Evolutionary conservation across 2,888 invertebrate genomes (phyloP), one percentile per base, ranked within the genome.

Genomic region (Protophormia terraenovae): DNA sequence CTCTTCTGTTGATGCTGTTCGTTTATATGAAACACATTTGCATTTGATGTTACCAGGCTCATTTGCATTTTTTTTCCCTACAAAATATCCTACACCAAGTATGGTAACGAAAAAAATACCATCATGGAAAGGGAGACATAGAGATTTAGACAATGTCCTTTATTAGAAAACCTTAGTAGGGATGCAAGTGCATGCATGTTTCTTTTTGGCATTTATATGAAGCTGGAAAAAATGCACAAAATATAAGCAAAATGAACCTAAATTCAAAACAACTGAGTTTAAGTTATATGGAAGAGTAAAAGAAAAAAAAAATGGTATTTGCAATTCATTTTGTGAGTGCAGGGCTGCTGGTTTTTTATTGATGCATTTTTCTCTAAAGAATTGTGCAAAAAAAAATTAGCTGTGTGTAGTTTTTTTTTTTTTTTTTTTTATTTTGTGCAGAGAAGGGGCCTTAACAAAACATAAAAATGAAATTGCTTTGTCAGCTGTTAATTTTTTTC

Each of bases 401-500:
- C 32, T 62, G 60, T 75, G 47, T 47, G n/a, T 35, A 45, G 16
- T 41, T 55, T 35, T 58, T 24, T 12, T 67, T 47, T 32, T 27
- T 38, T 67, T 77, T 38, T 62, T 10, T 67, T 47, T 32, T 27
- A 27, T 67, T 77, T 38, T 62, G 5, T 45, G 29, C 8, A 14
- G 3, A n/a, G 22, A 19, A 50, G 27, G 19, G 16, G 35, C 14
- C 14, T 47, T 66, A 67, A 60, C 45, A 73, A 66, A 66, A 77
- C 75, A 38, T 58, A 71, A 72, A 76, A 84, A 77, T 69, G 24
- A 75, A 86, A 86, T 83, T 85, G 86, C 86, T 87, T 87, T 86
- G 86, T 87, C 86, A 84, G 86, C 87, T 82, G 86, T 69, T n/a
- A 86, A 58, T 81, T 83, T n/a, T n/a, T n/a, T n/a, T n/a, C n/a